Evolutionary conservation across 1,140 invertebrate species (phyloP).

Genomic region (Semibalanus balanoides): DNA sequence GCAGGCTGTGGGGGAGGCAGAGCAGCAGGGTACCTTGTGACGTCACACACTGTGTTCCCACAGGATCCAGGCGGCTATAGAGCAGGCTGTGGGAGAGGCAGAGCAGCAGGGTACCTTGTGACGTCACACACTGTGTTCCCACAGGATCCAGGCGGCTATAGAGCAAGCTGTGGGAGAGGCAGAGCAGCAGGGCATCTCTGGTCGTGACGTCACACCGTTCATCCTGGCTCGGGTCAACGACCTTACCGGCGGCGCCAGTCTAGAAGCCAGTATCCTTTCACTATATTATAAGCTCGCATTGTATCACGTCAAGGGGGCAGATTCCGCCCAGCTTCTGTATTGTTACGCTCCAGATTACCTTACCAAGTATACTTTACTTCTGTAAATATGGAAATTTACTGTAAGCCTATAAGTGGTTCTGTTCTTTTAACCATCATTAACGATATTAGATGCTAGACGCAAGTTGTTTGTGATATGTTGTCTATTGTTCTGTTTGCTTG

Average conservation of each 20-base stretch:
- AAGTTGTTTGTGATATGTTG: too few species aligned
- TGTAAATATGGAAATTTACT: too few species aligned
- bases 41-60: conserved; percentile 68
- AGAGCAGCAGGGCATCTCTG: conserved; percentile 44
- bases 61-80: conserved; percentile 49
- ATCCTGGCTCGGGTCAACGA: conserved; percentile 58
- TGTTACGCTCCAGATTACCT: too few species aligned
- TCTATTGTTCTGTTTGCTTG: too few species aligned
- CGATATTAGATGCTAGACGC: too few species aligned
- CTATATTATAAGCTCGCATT: too few species aligned
- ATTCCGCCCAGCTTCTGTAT: too few species aligned
- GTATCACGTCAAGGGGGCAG: too few species aligned
- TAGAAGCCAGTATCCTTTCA: conserved; percentile 46
- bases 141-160: conserved; percentile 49
- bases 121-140: conserved; percentile 54
- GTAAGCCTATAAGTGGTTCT: too few species aligned
- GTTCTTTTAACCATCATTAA: too few species aligned
- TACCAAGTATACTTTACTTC: too few species aligned
- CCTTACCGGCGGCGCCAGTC: conserved; percentile 61
- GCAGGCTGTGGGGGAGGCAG: conserved; percentile 51
- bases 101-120: conserved; percentile 50
- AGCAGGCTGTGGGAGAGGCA: conserved; percentile 52
- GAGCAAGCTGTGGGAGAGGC: conserved; percentile 52
- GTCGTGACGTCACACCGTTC: conserved; percentile 87
- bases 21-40: conserved; percentile 52